These are phyloP conservation scores for Plagodis pulveraria DNA, from an alignment of 2,888 invertebrate genomes.

Conservation along the genomic window DNA sequence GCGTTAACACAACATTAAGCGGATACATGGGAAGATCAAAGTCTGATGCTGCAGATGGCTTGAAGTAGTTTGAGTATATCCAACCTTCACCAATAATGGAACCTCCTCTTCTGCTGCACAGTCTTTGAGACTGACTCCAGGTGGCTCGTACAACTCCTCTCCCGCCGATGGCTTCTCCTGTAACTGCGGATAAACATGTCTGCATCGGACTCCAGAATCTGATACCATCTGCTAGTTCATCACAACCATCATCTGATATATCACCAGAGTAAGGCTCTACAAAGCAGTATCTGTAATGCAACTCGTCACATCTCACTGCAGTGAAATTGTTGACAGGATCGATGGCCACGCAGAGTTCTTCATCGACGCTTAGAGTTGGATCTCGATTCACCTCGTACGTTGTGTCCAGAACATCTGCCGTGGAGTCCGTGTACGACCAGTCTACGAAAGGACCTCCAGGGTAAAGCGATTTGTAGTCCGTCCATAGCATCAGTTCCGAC, in stretches of 20 bases:
- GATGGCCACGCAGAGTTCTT: conserved; percentile 65
- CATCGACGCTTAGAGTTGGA: conserved; percentile 47
- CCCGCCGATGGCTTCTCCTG: conserved; percentile 45
- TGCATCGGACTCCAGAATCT: conserved; percentile 67
- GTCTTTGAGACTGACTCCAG: conserved; percentile 60
- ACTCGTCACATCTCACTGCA: conserved; percentile 63
- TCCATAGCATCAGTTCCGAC: conserved; percentile 64
- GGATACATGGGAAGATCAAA: conserved; percentile 50
- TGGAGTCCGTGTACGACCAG: conserved; percentile 62
- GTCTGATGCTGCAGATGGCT: conserved; percentile 30
- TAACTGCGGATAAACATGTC: conserved; percentile 60
- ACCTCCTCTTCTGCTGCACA: conserved; percentile 50
- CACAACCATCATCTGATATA: conserved; percentile 53
- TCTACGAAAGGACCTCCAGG: conserved; percentile 75
- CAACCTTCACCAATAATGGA: conserved; percentile 70
- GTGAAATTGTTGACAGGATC: conserved; percentile 61
- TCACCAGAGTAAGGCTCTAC: conserved; percentile 59
- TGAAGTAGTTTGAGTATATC: conserved; percentile 68
- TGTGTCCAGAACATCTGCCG: conserved; percentile 52
- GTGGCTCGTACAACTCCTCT: conserved; percentile 66
- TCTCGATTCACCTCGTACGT: conserved; percentile 57
- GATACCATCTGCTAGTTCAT: conserved; percentile 40
- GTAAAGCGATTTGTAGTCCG: conserved; percentile 71
- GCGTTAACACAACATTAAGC: conserved; percentile 57
- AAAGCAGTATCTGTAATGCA: conserved; percentile 70